phyloP scores from a whole-genome alignment of 1,140 invertebrate genomes.

The Aleiodes sp. region DNA sequence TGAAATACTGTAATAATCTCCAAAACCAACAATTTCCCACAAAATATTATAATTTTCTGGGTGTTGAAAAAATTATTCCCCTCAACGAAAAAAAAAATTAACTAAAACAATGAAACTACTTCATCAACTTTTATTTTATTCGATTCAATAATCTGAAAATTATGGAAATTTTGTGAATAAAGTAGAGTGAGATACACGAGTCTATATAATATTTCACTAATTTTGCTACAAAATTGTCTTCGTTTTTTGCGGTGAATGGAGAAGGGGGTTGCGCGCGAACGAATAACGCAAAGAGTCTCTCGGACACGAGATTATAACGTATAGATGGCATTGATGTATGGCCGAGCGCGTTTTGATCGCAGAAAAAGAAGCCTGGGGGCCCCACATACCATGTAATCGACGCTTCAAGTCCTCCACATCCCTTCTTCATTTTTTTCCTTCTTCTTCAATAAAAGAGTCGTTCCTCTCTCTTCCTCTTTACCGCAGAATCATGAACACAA shows the following conservation, averaged over 20 bases:
- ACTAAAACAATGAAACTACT: neutral
- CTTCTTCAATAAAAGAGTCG: neutral
- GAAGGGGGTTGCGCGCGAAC: constrained; percentile 12
- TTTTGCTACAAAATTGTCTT: constrained; percentile 30
- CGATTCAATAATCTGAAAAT: too few species aligned
- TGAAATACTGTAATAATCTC: neutral
- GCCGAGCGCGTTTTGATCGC: constrained; percentile 21
- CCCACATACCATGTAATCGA: constrained; percentile 1
- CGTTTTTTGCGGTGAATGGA: constrained; percentile 36
- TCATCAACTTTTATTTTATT: neutral
- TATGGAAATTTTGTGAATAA: too few species aligned
- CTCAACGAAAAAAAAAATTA: neutral
- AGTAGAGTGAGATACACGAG: too few species aligned
- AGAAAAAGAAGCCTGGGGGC: neutral
- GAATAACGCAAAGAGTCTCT: constrained; percentile 47
- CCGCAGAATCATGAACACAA: too few species aligned
- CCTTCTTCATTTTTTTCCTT: constrained; percentile 6
- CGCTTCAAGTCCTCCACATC: constrained; percentile 7
- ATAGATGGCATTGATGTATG: constrained; percentile 58
- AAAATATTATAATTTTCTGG: neutral
- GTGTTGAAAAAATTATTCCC: neutral
- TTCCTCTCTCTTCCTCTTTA: neutral
- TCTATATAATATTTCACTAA: too few species aligned
- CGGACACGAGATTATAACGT: constrained; percentile 57
- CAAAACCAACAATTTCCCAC: neutral